Base-by-base conservation (phyloP, 2,113 vertebrate species). In the Gymnarchus niloticus region DNA sequence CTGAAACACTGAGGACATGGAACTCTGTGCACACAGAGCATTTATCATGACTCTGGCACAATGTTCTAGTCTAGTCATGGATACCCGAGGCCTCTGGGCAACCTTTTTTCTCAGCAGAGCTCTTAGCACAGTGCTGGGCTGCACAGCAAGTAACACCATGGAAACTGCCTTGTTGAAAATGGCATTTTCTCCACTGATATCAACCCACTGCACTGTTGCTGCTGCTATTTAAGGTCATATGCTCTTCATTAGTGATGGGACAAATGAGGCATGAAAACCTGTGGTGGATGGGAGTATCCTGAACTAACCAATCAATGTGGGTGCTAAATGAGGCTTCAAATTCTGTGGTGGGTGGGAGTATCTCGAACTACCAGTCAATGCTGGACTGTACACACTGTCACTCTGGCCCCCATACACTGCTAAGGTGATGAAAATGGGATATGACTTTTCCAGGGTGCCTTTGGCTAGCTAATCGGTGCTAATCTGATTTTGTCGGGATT, bases 401-500 rank as follows among this genome's bases (percentile, higher is more conserved):
- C 19, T 19, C 61, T 12, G 6, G 19, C 73, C 51, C 73, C 69
- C 73, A 44, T 5, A 37, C 5, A 1, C 69, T 23, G 14, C 19
- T 17, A 28, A 19, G 85, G 89, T 90, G 89, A 92, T 86, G 89
- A 80, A 91, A 92, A 95, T 94, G 85, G 86, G 87, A 88, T 88
- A 90, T 88, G 94, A 95, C 90, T 89, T 91, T 94, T 93, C 91
- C 93, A 94, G 93, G 94, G 92, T 94, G 92, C 90, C 90, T 86
- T 89, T 93, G 91, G 88, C 88, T 87, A 81, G 80, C 91, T 94
- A 94, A 95, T 94, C 90, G 88, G 88, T 84, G 21, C 89, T 95
- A 95, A 95, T 94, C 94, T 92, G 87, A 94, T 94, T 89, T 89
- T 88, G 41, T 73, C 33, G 84, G 90, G 94, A 95, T 95, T 94